Evolutionary conservation across 2,113 vertebrate genomes (phyloP), one percentile per base, ranked within the genome.

Genomic region (Lampris incognitus): DNA sequence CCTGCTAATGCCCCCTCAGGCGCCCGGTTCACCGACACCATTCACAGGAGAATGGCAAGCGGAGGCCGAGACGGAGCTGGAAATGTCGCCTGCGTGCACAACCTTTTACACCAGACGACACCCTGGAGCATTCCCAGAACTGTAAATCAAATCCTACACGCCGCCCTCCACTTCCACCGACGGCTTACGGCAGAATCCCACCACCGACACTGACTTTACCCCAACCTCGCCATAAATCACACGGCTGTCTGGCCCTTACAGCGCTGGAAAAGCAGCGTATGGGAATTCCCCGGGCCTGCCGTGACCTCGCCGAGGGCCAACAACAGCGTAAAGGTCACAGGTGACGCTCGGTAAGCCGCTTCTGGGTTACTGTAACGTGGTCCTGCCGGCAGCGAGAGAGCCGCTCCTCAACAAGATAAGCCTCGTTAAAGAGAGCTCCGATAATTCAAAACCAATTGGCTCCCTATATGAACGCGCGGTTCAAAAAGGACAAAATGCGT

Each of bases 41-140:
- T 82, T 88, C 82, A 79, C 41, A 66, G 73, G 82, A 69, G 73
- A 65, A 76, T 82, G 73, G 63, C 62, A 0, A 46, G 9, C 71
- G 71, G 24, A 65, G 81, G 74, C 85, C 72, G 85, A 81, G 83
- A 72, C 76, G 6, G 55, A 73, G 74, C 50, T 81, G 82, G 69
- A 91, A 90, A 90, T 91, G 86, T 90, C 88, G 88, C 83, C 72
- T 83, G 83, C 78, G 5, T 84, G 73, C 88, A 72, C 85, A 92
- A 90, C 89, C 89, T 91, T 90, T 87, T 71, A 72, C 67, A 60
- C 40, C 71, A 54, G 36, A 2, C 57, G 6, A 51, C 9, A 24
- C 72, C 89, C 88, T 37, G 0, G 68, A 76, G 81, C 58, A 64
- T 92, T 93, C 91, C 89, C 71, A 89, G 91, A 93, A 92, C 79